A percentile compares a stretch with the other conserved stretches of the same genome.
Conservation (phyloP, 2,113 vertebrate species). For the Embiotoca jacksoni region DNA sequence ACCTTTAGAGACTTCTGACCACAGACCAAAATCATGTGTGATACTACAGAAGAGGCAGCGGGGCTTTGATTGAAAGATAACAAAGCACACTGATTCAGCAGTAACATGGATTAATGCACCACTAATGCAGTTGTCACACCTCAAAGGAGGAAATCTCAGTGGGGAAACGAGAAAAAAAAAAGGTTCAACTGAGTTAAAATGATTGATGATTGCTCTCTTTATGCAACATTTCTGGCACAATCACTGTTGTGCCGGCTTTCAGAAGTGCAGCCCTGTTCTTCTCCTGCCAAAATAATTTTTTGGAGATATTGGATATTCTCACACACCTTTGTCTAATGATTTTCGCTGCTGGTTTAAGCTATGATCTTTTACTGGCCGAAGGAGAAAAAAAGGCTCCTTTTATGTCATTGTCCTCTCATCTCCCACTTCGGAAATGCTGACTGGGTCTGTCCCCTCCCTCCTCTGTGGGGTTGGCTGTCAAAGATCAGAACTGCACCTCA, state of each 20-base stretch:
- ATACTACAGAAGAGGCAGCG: slow-evolving; percentile 1
- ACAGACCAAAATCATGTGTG: slow-evolving; percentile 20
- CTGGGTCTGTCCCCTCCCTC: slow-evolving; percentile 23
- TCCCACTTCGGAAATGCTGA: slow-evolving; percentile 27
- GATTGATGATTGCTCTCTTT: slow-evolving; percentile 44
- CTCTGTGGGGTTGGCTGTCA: slow-evolving; percentile 25
- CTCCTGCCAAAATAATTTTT: slow-evolving; percentile 39
- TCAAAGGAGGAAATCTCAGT: slow-evolving; percentile 24
- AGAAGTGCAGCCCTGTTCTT: slow-evolving; percentile 38
- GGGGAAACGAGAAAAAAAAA: slow-evolving; percentile 9
- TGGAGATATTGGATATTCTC: slow-evolving; percentile 41
- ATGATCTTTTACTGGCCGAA: slow-evolving; percentile 22
- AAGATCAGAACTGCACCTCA: neutral
- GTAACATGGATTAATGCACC: slow-evolving; percentile 31
- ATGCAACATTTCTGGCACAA: slow-evolving; percentile 36
- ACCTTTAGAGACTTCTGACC: neutral
- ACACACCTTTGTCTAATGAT: slow-evolving; percentile 29
- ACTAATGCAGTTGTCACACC: slow-evolving; percentile 15
- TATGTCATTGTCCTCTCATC: slow-evolving; percentile 36
- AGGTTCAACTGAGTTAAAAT: neutral
- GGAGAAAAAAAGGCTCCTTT: slow-evolving; percentile 15
- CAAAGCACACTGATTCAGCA: neutral
- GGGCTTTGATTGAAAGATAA: slow-evolving; percentile 37
- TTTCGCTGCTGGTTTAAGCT: slow-evolving; percentile 26
- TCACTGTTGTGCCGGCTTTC: slow-evolving; percentile 14